A percentile compares a stretch with the other conserved stretches of the same genome.
These are phyloP conservation scores for Acanthosepion lycidas DNA, from an alignment of 2,888 invertebrate genomes.

Conservation along the genomic window DNA sequence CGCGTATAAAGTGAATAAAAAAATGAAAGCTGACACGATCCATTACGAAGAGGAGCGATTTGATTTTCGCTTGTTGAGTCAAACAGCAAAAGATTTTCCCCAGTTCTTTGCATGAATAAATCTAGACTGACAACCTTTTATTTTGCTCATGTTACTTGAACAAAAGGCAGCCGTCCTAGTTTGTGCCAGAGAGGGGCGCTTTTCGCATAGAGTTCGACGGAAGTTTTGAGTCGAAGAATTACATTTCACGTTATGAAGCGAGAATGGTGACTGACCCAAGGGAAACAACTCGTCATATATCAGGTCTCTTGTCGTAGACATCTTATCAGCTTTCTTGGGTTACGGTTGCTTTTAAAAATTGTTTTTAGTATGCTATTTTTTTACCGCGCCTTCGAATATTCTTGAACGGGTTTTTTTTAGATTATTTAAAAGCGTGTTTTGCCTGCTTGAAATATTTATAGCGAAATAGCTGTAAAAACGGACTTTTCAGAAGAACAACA, in stretches of 20 bases:
- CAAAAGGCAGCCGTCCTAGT: neutral
- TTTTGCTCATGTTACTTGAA: neutral
- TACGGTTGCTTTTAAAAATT: too few relatives aligned
- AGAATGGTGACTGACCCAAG: neutral
- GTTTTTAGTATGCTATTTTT: too few relatives aligned
- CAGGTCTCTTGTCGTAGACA: neutral
- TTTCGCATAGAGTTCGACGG: neutral
- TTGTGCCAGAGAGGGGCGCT: too few relatives aligned
- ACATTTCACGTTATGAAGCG: neutral
- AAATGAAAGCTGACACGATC: neutral
- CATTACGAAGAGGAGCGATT: neutral
- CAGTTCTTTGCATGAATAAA: neutral
- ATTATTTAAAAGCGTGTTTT: too few relatives aligned
- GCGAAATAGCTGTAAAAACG: too few relatives aligned
- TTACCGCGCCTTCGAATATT: too few relatives aligned
- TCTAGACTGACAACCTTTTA: constrained; percentile 33
- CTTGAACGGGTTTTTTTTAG: too few relatives aligned
- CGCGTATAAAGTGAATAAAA: neutral
- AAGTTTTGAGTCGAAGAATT: neutral
- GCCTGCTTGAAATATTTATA: too few relatives aligned
- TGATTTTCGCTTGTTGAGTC: neutral
- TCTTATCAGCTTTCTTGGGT: too few relatives aligned
- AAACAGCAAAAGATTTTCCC: neutral
- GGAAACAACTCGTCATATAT: neutral
- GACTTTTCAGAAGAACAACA: too few relatives aligned